These are phyloP conservation scores for Lamprologus lemairii DNA, from an alignment of 2,113 vertebrate genomes.

Conservation along the genomic window DNA sequence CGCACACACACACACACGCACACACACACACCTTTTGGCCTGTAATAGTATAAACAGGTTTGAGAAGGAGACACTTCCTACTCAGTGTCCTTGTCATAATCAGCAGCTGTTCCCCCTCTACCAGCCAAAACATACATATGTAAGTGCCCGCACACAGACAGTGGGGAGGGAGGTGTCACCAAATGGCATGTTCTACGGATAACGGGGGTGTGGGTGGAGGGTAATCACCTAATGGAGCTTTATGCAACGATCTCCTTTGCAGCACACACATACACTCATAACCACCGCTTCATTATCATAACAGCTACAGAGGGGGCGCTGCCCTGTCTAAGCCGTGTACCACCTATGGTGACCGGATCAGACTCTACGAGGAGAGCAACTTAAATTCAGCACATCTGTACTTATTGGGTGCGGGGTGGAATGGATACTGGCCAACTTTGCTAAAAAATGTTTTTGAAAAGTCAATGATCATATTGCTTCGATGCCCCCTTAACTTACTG, in stretches of 20 bases:
- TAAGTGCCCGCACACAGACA: neutral
- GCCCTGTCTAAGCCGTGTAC: neutral
- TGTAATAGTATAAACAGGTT: slow-evolving; percentile 55
- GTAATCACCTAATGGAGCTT: slow-evolving; percentile 51
- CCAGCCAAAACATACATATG: slow-evolving; percentile 32
- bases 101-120: slow-evolving; percentile 63
- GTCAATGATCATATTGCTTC: neutral
- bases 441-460: neutral
- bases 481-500: neutral
- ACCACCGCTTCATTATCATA: neutral
- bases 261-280: neutral
- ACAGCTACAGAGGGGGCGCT: neutral
- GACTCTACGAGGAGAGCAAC: neutral
- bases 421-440: neutral
- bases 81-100: slow-evolving; percentile 32
- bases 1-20: neutral
- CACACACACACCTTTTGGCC: slow-evolving; percentile 25
- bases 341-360: slow-evolving; percentile 6
- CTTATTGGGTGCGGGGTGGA: neutral
- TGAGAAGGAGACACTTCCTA: slow-evolving; percentile 56
- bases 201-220: neutral
- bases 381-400: neutral
- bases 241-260: neutral
- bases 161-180: neutral
- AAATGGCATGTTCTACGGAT: slow-evolving; percentile 22